Percentiles rank a stretch among this genome's conserved stretches.
Conservation (phyloP, 92 coral and sea anemone species). For the Epizoanthus fatuus region DNA sequence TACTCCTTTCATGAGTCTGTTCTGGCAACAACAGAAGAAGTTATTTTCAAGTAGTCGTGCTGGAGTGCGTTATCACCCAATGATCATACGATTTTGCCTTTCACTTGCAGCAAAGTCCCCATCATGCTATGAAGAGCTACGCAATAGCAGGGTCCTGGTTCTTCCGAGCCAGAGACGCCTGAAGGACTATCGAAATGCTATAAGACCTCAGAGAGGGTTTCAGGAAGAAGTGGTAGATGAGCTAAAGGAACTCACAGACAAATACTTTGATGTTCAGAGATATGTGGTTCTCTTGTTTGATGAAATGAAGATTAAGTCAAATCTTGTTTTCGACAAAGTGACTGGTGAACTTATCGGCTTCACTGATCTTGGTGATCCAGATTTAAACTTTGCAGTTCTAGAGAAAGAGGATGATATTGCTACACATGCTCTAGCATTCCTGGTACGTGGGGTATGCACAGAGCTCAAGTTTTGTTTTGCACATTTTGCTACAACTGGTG, state of each 20-base stretch:
- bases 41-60: slow-evolving; percentile 11
- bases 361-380: slow-evolving; percentile 33
- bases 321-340: slow-evolving; percentile 23
- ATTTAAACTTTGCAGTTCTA: slow-evolving; percentile 16
- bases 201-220: slow-evolving; percentile 39
- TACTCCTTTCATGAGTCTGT: slow-evolving; percentile 36
- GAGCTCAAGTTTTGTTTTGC: slow-evolving; percentile 60
- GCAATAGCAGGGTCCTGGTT: slow-evolving; percentile 37
- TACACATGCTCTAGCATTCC: slow-evolving; percentile 30
- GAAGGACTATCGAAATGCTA: slow-evolving; percentile 50
- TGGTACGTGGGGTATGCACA: slow-evolving; percentile 38
- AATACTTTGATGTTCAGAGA: slow-evolving; percentile 52
- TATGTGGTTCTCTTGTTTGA: slow-evolving; percentile 55
- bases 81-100: slow-evolving; percentile 55
- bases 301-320: slow-evolving; percentile 23
- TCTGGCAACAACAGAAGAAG: slow-evolving; percentile 45
- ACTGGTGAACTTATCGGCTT: slow-evolving; percentile 29
- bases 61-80: slow-evolving; percentile 52
- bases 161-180: slow-evolving; percentile 48
- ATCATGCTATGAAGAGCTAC: slow-evolving; percentile 49
- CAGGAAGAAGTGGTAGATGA: slow-evolving; percentile 16
- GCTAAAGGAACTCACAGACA: slow-evolving; percentile 28
- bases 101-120: slow-evolving; percentile 62
- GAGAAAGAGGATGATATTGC: slow-evolving; percentile 7
- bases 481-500: slow-evolving; percentile 58